These are phyloP conservation scores for Typhlichthys subterraneus DNA, from an alignment of 2,797 vertebrate genomes.

Conservation along the genomic window DNA sequence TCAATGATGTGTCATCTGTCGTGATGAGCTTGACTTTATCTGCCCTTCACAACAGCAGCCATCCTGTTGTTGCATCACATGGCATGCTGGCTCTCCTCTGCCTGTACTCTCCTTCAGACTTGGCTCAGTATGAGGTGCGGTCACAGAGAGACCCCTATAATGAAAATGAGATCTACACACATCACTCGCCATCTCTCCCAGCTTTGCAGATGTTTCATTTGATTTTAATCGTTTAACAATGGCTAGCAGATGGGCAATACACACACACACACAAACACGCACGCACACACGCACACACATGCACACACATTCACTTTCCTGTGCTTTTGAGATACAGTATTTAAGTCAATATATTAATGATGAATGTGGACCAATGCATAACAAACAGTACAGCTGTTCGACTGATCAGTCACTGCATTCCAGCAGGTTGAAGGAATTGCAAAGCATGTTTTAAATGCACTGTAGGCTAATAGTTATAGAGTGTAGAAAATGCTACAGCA, in stretches of 20 bases:
- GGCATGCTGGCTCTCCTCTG: slow-evolving; percentile 35
- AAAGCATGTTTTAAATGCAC: slow-evolving; percentile 35
- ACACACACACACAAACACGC: slow-evolving; percentile 20
- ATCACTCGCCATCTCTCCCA: slow-evolving; percentile 18
- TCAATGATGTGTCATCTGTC: slow-evolving; percentile 22
- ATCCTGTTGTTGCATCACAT: slow-evolving; percentile 12
- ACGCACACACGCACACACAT: slow-evolving; percentile 52
- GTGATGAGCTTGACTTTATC: slow-evolving; percentile 23
- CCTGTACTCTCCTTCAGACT: slow-evolving; percentile 9
- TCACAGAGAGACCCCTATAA: slow-evolving; percentile 34
- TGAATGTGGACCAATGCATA: slow-evolving; percentile 35
- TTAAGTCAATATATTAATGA: slow-evolving; percentile 53
- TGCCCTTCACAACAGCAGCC: slow-evolving; percentile 29
- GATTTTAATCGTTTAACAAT: slow-evolving; percentile 61
- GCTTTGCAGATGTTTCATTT: slow-evolving; percentile 67
- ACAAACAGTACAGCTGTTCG: slow-evolving; percentile 44
- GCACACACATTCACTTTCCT: slow-evolving; percentile 48
- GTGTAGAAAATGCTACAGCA: slow-evolving; percentile 34
- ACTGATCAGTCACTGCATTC: slow-evolving; percentile 38
- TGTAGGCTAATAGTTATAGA: slow-evolving; percentile 28
- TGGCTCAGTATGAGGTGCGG: slow-evolving; percentile 32
- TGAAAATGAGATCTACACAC: slow-evolving; percentile 42
- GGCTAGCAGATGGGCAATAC: slow-evolving; percentile 65
- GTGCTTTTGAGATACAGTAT: slow-evolving; percentile 36
- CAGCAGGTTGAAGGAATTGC: slow-evolving; percentile 29